phyloP scores from a whole-genome alignment of 1,140 invertebrate species.

The Zaprionus taronus region DNA sequence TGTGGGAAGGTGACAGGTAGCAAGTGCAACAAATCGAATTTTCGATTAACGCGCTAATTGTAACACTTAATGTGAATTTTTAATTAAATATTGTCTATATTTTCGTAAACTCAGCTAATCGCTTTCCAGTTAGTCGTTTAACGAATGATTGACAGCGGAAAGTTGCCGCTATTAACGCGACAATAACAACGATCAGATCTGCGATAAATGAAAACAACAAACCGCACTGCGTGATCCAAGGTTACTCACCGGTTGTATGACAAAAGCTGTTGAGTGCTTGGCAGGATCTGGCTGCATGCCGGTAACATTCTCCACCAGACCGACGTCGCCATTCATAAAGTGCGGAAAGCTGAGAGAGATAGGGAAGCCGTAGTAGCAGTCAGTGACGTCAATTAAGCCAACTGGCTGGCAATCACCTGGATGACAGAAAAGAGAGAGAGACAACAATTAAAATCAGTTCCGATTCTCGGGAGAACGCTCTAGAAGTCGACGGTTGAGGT shows the following conservation, averaged over 20 bases:
- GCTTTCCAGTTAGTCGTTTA: slow-evolving; percentile 16
- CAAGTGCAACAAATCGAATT: slow-evolving; percentile 26
- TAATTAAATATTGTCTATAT: slow-evolving; percentile 46
- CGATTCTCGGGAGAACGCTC: neutral
- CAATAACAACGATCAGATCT: slow-evolving; percentile 15
- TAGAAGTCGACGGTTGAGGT: slow-evolving; percentile 4
- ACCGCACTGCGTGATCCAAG: slow-evolving; percentile 26
- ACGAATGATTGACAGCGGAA: slow-evolving; percentile 50
- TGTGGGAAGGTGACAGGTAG: slow-evolving; percentile 23
- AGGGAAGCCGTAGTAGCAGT: slow-evolving; percentile 94
- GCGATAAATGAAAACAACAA: slow-evolving; percentile 9
- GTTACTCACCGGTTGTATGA: slow-evolving; percentile 88
- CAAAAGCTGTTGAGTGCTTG: slow-evolving; percentile 89
- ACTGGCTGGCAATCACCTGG: slow-evolving; percentile 88
- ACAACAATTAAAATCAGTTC: slow-evolving; percentile 27
- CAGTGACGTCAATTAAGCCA: slow-evolving; percentile 91
- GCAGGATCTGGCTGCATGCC: slow-evolving; percentile 89
- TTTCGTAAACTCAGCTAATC: slow-evolving; percentile 34
- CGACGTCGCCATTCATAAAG: slow-evolving; percentile 90
- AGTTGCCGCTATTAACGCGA: slow-evolving; percentile 37
- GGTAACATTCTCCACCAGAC: slow-evolving; percentile 88
- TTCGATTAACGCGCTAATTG: slow-evolving; percentile 43
- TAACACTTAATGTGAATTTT: slow-evolving; percentile 44
- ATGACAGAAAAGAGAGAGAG: slow-evolving; percentile 23
- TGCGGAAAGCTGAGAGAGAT: slow-evolving; percentile 95